A percentile compares a stretch with the other conserved stretches of the same genome.
phyloP scores from a whole-genome alignment of 2,113 vertebrate species.

The Ursus arctos region DNA sequence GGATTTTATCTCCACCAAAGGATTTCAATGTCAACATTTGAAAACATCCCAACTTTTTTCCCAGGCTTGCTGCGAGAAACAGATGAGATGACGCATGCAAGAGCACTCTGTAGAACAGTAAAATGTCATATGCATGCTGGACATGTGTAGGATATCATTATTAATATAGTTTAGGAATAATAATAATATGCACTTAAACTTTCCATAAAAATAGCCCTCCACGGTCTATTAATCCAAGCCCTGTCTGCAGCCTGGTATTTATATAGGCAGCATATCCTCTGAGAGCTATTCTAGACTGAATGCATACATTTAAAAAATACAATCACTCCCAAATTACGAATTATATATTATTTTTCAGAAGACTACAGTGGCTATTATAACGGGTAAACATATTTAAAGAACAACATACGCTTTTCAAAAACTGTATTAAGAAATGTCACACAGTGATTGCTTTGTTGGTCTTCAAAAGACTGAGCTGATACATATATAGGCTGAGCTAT shows the following conservation, averaged over 20 bases:
- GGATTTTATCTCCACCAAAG: not conserved
- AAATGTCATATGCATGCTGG: not conserved
- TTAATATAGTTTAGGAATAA: conserved; percentile 54
- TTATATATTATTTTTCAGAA: conserved; percentile 59
- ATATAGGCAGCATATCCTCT: not conserved
- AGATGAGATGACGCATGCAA: not conserved
- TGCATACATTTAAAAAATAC: conserved; percentile 32
- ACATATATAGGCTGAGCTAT: not conserved
- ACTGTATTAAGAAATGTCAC: not conserved
- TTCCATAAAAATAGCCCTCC: conserved; percentile 58
- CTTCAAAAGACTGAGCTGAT: not conserved
- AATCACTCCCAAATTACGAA: conserved; percentile 62
- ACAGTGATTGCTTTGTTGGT: not conserved
- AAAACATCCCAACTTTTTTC: not conserved
- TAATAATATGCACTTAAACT: conserved; percentile 57
- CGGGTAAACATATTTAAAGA: conserved; percentile 51
- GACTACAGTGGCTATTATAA: not conserved
- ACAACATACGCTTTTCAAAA: conserved; percentile 30
- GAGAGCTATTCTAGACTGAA: conserved; percentile 52
- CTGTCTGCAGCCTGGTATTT: conserved; percentile 35
- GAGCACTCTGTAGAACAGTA: not conserved
- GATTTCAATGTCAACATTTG: not conserved
- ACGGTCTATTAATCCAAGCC: conserved; percentile 27
- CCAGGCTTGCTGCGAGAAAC: not conserved
- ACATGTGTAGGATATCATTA: conserved; percentile 35